Evolutionary conservation across 2,113 vertebrate species (phyloP).

Genomic region (Saimiri boliviensis): DNA sequence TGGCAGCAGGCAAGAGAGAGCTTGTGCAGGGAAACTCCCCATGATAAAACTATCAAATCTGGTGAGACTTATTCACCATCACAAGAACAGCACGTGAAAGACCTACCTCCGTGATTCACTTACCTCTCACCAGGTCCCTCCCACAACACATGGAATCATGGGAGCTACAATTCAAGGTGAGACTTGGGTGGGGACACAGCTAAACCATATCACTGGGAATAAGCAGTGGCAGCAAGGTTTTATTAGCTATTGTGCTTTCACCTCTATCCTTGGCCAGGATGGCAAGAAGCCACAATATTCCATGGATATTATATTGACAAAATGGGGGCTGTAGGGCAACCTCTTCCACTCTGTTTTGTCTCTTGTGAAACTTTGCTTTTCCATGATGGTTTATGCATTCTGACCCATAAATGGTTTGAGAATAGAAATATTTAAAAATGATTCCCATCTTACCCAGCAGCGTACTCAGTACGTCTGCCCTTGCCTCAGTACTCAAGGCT

Average conservation of each 20-base stretch:
- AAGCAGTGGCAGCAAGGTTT: background rate
- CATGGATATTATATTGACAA: background rate
- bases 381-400: background rate
- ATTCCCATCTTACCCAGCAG: background rate
- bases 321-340: background rate
- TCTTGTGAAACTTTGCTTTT: constrained; percentile 18
- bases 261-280: background rate
- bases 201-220: background rate
- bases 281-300: background rate
- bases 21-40: no score
- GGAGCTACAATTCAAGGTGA: no score
- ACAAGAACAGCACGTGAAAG: no score
- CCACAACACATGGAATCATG: no score
- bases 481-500: background rate
- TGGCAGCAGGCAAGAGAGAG: no score
- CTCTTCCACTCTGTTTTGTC: background rate
- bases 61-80: no score
- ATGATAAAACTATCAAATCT: no score
- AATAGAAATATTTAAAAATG: background rate
- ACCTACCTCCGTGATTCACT: no score
- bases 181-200: no score
- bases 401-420: background rate
- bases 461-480: background rate
- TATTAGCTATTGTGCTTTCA: background rate
- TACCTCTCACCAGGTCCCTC: no score